Percentiles rank a stretch among this genome's conserved stretches.
Conservation (phyloP, 1,140 invertebrate genomes). For the Holotrichia oblita region DNA sequence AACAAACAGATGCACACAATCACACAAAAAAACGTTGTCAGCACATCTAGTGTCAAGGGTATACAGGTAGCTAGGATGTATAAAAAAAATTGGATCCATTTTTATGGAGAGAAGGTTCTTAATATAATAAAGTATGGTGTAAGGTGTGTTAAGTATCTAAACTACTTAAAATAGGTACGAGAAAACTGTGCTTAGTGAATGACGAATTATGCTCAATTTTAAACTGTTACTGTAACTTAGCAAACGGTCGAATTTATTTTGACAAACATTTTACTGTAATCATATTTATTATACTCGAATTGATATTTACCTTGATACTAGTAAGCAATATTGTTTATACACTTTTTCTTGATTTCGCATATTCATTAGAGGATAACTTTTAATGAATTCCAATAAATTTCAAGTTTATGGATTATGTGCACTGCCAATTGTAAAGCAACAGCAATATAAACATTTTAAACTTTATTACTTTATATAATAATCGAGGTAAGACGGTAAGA, state of each 20-base stretch:
- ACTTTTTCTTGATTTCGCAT: background rate
- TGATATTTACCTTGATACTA: background rate
- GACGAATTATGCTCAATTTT: background rate
- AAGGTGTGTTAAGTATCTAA: background rate
- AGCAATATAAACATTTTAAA: background rate
- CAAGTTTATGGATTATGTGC: background rate
- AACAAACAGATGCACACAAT: conserved; percentile 60
- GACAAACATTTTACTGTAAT: background rate
- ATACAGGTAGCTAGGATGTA: background rate
- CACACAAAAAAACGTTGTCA: conserved; percentile 35
- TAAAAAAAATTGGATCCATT: background rate
- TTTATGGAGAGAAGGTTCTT: background rate
- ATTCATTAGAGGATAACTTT: background rate
- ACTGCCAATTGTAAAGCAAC: background rate
- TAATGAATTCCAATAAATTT: background rate
- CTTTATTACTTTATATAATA: background rate
- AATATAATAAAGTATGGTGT: background rate
- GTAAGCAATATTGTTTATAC: background rate
- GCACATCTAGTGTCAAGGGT: conserved; percentile 23
- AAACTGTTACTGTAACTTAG: background rate
- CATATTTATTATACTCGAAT: background rate
- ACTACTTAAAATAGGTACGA: background rate
- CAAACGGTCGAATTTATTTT: background rate
- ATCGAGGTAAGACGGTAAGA: too few species aligned
- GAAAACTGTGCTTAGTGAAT: background rate